Evolutionary conservation across 2,797 vertebrate species (phyloP).

Genomic region (Chrosomus eos): DNA sequence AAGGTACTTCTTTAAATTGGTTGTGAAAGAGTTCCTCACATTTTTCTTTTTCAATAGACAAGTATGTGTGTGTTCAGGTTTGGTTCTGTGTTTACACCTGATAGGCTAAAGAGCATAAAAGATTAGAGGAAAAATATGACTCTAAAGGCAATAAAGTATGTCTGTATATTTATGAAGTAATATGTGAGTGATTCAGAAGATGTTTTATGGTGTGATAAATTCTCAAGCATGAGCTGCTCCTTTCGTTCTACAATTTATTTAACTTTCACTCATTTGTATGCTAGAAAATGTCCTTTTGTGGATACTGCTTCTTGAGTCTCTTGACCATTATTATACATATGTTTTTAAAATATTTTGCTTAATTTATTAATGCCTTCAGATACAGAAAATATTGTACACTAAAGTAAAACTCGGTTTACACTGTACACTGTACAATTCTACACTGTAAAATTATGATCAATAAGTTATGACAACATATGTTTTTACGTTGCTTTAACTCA

Average conservation of each 20-base stretch:
- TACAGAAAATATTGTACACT: too few species aligned
- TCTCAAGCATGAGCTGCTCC: background rate
- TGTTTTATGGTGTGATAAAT: constrained; percentile 25
- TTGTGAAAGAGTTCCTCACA: background rate
- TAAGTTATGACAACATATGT: too few species aligned
- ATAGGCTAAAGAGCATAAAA: background rate
- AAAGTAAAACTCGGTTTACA: too few species aligned
- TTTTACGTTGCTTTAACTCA: too few species aligned
- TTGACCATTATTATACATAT: background rate
- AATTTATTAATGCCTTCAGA: background rate
- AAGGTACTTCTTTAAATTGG: background rate
- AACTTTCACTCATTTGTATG: background rate
- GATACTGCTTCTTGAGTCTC: background rate
- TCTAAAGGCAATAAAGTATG: constrained; percentile 10
- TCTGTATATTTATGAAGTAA: constrained; percentile 17
- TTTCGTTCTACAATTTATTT: background rate
- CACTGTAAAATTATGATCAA: too few species aligned
- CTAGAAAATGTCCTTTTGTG: background rate
- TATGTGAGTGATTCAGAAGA: background rate
- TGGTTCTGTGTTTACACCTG: background rate
- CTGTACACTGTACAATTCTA: too few species aligned
- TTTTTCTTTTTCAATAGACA: background rate
- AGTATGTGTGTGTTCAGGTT: constrained; percentile 6
- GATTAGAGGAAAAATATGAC: background rate
- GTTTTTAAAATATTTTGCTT: background rate